These are phyloP conservation scores for Psophia crepitans DNA, from an alignment of 2,113 vertebrate genomes.

Conservation along the genomic window DNA sequence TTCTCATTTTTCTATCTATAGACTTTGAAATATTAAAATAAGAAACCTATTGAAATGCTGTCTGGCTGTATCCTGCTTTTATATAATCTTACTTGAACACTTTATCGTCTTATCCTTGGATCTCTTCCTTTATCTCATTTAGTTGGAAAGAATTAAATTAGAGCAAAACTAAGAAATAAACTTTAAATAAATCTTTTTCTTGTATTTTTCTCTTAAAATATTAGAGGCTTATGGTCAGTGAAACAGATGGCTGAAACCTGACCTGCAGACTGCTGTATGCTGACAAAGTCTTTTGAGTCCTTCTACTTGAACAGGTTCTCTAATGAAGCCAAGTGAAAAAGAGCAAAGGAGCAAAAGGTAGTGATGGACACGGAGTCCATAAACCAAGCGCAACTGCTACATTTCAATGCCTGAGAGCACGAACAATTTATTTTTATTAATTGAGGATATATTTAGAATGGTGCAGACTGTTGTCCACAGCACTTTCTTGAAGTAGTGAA, in stretches of 20 bases:
- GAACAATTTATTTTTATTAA: not conserved
- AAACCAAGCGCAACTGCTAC: not conserved
- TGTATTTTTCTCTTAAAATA: not conserved
- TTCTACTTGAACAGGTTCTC: not conserved
- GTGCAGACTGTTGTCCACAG: not conserved
- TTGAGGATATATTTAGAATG: not conserved
- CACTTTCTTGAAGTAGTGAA: not conserved
- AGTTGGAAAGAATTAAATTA: not conserved
- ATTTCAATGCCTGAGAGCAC: not conserved
- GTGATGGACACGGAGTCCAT: not conserved
- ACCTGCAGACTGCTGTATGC: not conserved
- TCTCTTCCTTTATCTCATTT: not conserved
- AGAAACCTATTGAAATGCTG: not conserved
- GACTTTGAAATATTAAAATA: not conserved
- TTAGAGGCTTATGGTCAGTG: not conserved
- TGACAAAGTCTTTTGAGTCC: not conserved
- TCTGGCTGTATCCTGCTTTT: not conserved
- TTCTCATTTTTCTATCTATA: not conserved
- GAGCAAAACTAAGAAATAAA: not conserved
- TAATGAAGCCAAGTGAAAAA: not conserved
- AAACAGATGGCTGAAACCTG: not conserved
- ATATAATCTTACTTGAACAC: not conserved
- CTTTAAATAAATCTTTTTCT: not conserved
- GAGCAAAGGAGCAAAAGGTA: not conserved
- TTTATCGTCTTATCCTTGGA: not conserved